Evolutionary conservation across 2,888 invertebrate species (phyloP).

Genomic region (Oscheius sp.): DNA sequence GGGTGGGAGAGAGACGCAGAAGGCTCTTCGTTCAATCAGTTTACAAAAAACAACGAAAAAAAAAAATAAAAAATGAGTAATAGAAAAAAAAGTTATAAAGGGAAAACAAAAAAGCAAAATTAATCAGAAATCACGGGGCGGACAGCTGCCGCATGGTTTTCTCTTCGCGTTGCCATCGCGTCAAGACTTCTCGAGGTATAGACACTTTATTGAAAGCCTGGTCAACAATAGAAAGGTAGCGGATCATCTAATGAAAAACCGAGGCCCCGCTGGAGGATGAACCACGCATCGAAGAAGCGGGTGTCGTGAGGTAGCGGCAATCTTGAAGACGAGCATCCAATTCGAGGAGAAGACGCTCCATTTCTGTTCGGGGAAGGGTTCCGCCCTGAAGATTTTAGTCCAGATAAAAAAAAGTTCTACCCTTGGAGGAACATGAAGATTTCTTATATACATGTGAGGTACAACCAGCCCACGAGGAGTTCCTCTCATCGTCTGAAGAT

Average conservation of each 20-base stretch:
- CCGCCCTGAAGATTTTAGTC: neutral
- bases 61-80: neutral
- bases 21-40: no score
- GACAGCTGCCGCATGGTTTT: neutral
- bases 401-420: neutral
- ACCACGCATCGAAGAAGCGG: conserved; percentile 27
- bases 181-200: neutral
- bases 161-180: neutral
- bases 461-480: conserved; percentile 63
- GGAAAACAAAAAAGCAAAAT: neutral
- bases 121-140: neutral
- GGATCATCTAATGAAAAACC: conserved; percentile 28
- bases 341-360: conserved; percentile 61
- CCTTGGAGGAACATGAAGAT: conserved; percentile 32
- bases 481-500: conserved; percentile 57
- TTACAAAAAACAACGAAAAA: neutral
- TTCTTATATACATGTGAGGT: conserved; percentile 58
- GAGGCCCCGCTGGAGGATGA: conserved; percentile 27
- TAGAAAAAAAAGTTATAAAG: neutral
- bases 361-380: conserved; percentile 54
- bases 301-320: conserved; percentile 44
- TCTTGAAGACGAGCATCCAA: conserved; percentile 60
- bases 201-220: neutral
- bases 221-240: conserved; percentile 18
- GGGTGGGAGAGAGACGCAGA: no score